Base-by-base conservation (phyloP, 1,140 invertebrate species). In the Tetranychus cinnabarinus region DNA sequence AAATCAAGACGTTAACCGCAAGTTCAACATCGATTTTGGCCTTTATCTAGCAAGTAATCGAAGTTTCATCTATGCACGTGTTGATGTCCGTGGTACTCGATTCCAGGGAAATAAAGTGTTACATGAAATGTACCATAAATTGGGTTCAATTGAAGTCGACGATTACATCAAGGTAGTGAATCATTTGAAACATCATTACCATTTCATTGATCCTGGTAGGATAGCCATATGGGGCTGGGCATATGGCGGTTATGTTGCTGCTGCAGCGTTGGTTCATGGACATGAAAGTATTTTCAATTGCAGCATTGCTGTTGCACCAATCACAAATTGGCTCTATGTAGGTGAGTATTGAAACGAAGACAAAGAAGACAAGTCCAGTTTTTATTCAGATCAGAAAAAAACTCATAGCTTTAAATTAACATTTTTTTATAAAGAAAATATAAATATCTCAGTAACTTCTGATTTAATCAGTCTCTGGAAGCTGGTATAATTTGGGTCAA, bases 171-270 rank as follows among this genome's bases (percentile, higher is more conserved):
- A 52, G 37, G 48, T 63, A 4, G 45, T 61, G 3, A 34, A 63
- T 12, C 87, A 88, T 68, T 77, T 91, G 31, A 76, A 83, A 31
- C 83, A 88, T 64, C 82, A 83, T 15, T 74, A 89, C 1, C 83
- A 87, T 69, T 91, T 86, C 67, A 82, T 93, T 45, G 88, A 93
- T 77, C 85, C 31, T 82, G 89, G 54, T n/a, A 48, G 62, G 2
- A 66, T 60, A 2, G 87, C 85, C 0, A 82, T 93, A 59, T 69
- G 85, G 86, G 87, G 88, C 10, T 87, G 85, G 81, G 86, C 85
- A 63, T 92, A 91, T 69, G 88, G 88, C 6, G 90, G 88, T 10
- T 95, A 88, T 70, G 79, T 88, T 0, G 82, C 88, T 0, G 81
- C 84, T 1, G 76, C 87, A 63, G 84, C 84, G 0, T 71, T 93